These are phyloP conservation scores for Neolamprologus longior DNA, from an alignment of 2,113 vertebrate genomes.

Conservation along the genomic window DNA sequence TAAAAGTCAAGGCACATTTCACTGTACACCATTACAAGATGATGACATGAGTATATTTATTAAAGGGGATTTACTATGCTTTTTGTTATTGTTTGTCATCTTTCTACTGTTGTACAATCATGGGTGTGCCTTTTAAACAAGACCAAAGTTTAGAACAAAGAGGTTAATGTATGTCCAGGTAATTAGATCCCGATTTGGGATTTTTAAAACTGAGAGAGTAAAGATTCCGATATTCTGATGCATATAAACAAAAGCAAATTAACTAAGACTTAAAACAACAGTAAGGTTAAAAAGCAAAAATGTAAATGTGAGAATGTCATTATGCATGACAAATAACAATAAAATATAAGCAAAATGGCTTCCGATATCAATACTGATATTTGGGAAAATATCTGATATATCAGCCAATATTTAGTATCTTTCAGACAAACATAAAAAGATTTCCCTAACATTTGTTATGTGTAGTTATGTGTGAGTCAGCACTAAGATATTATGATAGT, in stretches of 20 bases:
- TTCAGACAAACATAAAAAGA: neutral
- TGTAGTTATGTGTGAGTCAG: neutral
- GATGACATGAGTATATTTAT: neutral
- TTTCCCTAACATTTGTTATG: neutral
- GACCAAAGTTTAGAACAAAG: neutral
- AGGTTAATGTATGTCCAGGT: neutral
- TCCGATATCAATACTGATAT: neutral
- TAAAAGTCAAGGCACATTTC: neutral
- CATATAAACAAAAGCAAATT: rapidly evolving
- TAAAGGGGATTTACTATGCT: neutral
- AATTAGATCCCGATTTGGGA: neutral
- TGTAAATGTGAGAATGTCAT: neutral
- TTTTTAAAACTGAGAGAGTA: neutral
- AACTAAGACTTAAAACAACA: neutral
- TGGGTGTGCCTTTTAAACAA: neutral
- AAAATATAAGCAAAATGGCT: neutral
- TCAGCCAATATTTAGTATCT: neutral
- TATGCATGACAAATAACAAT: neutral
- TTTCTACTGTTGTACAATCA: neutral
- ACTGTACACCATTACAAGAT: neutral
- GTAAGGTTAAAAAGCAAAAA: neutral
- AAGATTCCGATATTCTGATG: neutral
- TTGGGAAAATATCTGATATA: rapidly evolving
- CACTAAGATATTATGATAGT: neutral
- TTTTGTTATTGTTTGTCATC: neutral